These are phyloP conservation scores for Siderastrea radians DNA, from an alignment of 92 coral and sea anemone genomes.

Conservation along the genomic window DNA sequence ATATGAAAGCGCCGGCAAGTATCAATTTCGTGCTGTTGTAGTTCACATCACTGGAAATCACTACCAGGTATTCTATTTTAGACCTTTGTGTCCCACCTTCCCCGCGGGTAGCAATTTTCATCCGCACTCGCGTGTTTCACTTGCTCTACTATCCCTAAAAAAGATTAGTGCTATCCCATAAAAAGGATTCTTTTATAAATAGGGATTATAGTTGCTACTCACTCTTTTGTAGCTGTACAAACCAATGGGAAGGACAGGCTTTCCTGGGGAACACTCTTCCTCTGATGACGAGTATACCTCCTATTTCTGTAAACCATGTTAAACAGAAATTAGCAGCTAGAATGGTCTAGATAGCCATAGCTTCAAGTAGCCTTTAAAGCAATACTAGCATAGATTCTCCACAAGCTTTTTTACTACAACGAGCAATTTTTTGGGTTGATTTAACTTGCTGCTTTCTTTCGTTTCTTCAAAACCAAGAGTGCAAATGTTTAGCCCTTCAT, in stretches of 20 bases:
- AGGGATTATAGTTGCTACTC: not conserved
- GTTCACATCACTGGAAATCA: too few species aligned
- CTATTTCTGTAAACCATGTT: not conserved
- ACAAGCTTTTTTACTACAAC: constrained; percentile 1
- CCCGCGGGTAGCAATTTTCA: too few species aligned
- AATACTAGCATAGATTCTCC: not conserved
- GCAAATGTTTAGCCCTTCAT: constrained; percentile 8
- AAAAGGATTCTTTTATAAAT: not conserved
- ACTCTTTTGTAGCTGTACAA: not conserved
- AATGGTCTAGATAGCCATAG: constrained; percentile 4
- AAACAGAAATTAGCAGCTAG: not conserved
- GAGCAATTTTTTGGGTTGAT: not conserved
- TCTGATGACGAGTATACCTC: constrained; percentile 17
- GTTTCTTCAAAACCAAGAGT: constrained; percentile 5
- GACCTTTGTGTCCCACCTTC: too few species aligned
- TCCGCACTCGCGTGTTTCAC: not conserved
- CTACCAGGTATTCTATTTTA: too few species aligned
- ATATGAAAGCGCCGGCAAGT: too few species aligned
- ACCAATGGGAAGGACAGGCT: constrained; percentile 18
- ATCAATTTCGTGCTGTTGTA: too few species aligned
- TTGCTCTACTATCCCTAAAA: constrained; percentile 9
- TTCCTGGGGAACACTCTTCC: constrained; percentile 9
- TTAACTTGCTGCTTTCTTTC: constrained; percentile 7
- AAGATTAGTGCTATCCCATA: constrained; percentile 1
- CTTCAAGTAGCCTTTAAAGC: not conserved